These are phyloP conservation scores for Chrysolina haemoptera DNA, from an alignment of 2,888 invertebrate species.

Conservation along the genomic window DNA sequence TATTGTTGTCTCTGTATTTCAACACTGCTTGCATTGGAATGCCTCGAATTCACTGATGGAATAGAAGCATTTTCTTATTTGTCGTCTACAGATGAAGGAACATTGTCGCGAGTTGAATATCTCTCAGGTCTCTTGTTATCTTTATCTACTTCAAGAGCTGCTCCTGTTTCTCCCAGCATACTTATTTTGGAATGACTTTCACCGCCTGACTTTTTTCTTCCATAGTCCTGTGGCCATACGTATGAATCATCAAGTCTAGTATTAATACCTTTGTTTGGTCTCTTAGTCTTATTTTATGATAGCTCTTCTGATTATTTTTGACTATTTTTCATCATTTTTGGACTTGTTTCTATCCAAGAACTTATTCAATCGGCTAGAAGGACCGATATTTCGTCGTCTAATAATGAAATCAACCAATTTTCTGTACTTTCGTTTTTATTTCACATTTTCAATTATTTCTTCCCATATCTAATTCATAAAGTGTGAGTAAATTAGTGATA, in stretches of 20 bases:
- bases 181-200: background rate
- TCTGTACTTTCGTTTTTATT: too few relatives aligned
- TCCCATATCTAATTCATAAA: too few relatives aligned
- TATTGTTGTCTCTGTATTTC: too few relatives aligned
- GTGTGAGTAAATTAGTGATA: too few relatives aligned
- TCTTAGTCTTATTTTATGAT: too few relatives aligned
- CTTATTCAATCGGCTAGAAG: background rate
- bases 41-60: too few relatives aligned
- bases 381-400: too few relatives aligned
- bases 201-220: background rate
- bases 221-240: constrained; percentile 1
- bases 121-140: background rate
- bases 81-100: background rate
- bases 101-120: background rate
- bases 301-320: background rate
- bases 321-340: background rate
- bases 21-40: too few relatives aligned
- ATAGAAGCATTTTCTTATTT: too few relatives aligned
- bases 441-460: too few relatives aligned
- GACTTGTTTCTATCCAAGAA: background rate
- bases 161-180: background rate
- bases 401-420: too few relatives aligned
- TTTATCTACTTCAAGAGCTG: background rate
- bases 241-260: background rate
- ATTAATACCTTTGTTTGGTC: too few relatives aligned